Evolutionary conservation across 2,888 invertebrate genomes (phyloP), one percentile per base, ranked within the genome.

Genomic region (Mimumesa dahlbomi): DNA sequence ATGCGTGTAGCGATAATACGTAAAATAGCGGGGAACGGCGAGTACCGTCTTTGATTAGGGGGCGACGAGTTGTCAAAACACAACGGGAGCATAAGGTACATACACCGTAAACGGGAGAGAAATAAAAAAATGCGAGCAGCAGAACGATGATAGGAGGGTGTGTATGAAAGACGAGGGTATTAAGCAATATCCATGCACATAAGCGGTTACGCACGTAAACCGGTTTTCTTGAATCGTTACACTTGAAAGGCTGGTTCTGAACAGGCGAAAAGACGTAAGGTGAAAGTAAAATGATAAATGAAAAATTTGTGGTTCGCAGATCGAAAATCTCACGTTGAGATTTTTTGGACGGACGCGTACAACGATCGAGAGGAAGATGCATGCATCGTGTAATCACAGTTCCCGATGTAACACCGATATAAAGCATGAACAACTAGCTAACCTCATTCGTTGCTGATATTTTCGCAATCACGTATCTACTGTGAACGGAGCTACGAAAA

Each of bases 241-340:
- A 52, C 61, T 69, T 59, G 69, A 64, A 63, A 77, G 63, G 66
- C 73, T 64, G 46, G 53, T 61, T 57, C 43, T 53, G 56, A 54
- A 57, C 49, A 31, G 29, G 29, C 53, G 52, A 62, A 56, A 65
- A 62, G 14, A 38, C 49, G 31, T 48, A 31, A 70, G 70, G 76
- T 77, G 77, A 77, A 76, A 76, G 77, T 70, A 67, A 69, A 61
- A 73, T 76, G 66, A 66, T 45, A 53, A 61, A 52, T 43, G 63
- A 62, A 52, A 65, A 21, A 43, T 56, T 48, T 11, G 16, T 11
- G 13, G 11, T 19, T 38, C 11, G 11, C 18, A 21, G 6, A 21
- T 31, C 19, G 21, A 62, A 29, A 43, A 61, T 21, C 14, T 29
- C 19, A 16, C 56, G 42, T 18, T 64, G 50, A 56, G 29, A 13